A percentile compares a stretch with the other conserved stretches of the same genome.
phyloP scores from a whole-genome alignment of 2,797 vertebrate species.

The Sebastiscus albofasciatus region DNA sequence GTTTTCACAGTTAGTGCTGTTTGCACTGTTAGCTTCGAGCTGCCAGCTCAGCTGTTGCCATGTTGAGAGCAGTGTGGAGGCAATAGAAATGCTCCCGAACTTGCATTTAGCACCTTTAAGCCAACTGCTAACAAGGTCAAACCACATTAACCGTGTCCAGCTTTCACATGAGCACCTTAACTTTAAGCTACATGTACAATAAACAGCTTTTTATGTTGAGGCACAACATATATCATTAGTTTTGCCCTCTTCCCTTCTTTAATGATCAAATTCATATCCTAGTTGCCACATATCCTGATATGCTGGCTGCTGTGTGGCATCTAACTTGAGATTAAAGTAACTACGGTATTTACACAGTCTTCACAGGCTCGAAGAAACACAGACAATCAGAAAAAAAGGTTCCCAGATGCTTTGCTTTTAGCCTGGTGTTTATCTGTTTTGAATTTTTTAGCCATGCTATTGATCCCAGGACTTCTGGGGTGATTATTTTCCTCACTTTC shows the following conservation, averaged over 20 bases:
- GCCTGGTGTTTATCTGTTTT: background rate
- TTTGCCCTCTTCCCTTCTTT: background rate
- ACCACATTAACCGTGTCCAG: background rate
- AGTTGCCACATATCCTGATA: background rate
- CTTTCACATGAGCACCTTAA: background rate
- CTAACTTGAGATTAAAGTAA: background rate
- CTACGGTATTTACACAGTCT: background rate
- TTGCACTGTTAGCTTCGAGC: no score
- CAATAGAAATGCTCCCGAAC: no score
- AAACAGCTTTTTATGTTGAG: background rate
- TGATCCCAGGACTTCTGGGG: conserved; percentile 8
- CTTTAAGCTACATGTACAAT: background rate
- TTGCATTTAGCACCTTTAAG: no score
- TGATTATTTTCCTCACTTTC: conserved; percentile 8
- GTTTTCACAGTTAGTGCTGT: no score
- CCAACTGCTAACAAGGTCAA: background rate
- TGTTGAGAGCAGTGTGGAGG: no score
- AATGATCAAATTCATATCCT: background rate
- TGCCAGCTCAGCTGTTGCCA: no score
- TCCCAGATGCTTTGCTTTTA: conserved; percentile 11
- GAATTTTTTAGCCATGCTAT: background rate
- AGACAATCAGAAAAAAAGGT: background rate
- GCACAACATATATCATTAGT: background rate
- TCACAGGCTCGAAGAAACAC: background rate
- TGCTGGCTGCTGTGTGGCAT: background rate